Evolutionary conservation across 1,140 invertebrate genomes (phyloP), one percentile per base, ranked within the genome.

Genomic region (Trichogramma pretiosum): DNA sequence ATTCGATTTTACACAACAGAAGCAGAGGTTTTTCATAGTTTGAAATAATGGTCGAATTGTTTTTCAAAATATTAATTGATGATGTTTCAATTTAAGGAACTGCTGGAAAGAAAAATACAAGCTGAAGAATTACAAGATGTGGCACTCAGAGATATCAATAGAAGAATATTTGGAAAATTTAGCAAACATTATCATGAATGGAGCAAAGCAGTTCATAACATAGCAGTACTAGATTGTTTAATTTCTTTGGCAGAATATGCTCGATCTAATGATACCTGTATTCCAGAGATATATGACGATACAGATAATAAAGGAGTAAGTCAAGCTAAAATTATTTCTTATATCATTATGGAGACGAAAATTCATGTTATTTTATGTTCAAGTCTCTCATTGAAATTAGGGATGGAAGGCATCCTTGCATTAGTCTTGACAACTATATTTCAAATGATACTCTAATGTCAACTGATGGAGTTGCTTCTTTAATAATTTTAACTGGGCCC

Each of bases 131-230:
- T 82, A 18, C 81, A 83, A 52, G 78, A 82, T 48, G 76, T 74
- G 53, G 82, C 91, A 3, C 65, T 95, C 3, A 83, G 85, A 56
- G 93, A 98, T 74, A 73, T 93, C 33, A 89, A 89, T 57, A 78
- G 93, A 45, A 75, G 85, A 55, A 87, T 98, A 50, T 98, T 98
- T 73, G 84, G 85, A 44, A 84, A 87, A 64, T 98, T 99, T 68
- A 85, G 83, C 39, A 73, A 83, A 38, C 78, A 85, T 69, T 93
- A 86, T 63, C 72, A 79, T 0, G 74, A 81, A 46, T 98, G 93
- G 93, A 81, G 81, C 56, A 67, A 70, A 35, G 87, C 84, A 11
- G 77, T 92, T 30, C 76, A 87, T 40, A 91, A 87, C 60, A 64
- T 96, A n/a, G 74, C 89, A 3, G 77, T 77, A 0, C 60, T 99